phyloP scores from a whole-genome alignment of 1,140 invertebrate species.

The Polypedilum pembai region DNA sequence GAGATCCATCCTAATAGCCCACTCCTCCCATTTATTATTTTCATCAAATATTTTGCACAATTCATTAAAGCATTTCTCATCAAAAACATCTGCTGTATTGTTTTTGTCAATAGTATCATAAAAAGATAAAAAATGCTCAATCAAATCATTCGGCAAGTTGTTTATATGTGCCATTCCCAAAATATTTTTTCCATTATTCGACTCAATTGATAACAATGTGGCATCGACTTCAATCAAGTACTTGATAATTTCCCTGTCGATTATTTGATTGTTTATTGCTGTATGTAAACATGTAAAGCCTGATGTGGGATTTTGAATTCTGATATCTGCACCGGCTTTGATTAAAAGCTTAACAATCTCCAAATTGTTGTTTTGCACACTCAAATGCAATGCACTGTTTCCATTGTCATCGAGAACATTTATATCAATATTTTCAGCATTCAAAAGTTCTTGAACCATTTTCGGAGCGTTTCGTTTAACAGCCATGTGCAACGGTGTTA shows the following conservation, averaged over 20 bases:
- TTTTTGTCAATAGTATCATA: background rate
- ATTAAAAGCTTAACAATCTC: background rate
- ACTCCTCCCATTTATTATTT: background rate
- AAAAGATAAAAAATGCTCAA: background rate
- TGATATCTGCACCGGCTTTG: background rate
- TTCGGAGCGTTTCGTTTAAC: background rate
- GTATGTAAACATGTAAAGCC: background rate
- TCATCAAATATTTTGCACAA: background rate
- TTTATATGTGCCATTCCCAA: background rate
- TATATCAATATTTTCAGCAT: background rate
- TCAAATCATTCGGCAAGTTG: background rate
- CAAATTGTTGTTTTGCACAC: background rate
- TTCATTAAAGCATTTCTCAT: background rate
- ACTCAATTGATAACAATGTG: background rate
- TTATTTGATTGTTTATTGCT: background rate
- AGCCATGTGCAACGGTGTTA: background rate
- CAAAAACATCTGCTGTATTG: background rate
- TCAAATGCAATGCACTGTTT: background rate
- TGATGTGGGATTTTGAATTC: background rate
- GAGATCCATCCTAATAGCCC: background rate
- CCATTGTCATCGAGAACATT: background rate
- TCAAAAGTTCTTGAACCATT: background rate
- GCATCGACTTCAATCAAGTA: background rate
- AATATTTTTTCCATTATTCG: background rate
- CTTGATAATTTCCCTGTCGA: background rate